phyloP scores from a whole-genome alignment of 23 tunicate genomes.

The Phallusia fumigata region DNA sequence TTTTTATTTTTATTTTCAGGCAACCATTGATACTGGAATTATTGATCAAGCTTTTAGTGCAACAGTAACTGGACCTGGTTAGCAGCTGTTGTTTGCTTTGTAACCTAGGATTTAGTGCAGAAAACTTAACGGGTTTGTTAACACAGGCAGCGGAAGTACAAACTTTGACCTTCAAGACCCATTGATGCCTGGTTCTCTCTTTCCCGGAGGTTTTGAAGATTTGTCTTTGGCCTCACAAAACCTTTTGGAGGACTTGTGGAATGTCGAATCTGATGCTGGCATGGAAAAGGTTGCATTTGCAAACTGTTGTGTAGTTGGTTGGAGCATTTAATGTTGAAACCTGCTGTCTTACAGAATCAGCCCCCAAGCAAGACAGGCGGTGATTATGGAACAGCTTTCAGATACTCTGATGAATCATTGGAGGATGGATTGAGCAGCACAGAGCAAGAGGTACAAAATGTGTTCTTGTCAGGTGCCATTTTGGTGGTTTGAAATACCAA shows the following conservation, averaged over 20 bases:
- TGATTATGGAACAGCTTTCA: conserved; percentile 10
- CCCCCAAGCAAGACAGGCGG: background rate
- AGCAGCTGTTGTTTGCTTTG: background rate
- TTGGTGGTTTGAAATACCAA: no score
- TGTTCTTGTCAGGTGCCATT: no score
- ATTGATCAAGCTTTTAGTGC: background rate
- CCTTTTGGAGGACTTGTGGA: conserved; percentile 16
- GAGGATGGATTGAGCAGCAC: conserved; percentile 9
- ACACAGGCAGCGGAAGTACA: conserved; percentile 40
- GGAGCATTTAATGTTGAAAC: no score
- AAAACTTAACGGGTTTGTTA: background rate
- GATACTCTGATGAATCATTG: background rate
- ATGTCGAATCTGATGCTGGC: conserved; percentile 52
- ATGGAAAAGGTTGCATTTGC: conserved; percentile 1
- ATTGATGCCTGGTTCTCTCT: conserved; percentile 2
- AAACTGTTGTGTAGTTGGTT: no score
- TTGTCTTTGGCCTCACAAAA: conserved; percentile 10
- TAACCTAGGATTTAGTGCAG: background rate
- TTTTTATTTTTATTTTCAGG: background rate
- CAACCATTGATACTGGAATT: background rate
- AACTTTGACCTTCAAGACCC: conserved; percentile 16
- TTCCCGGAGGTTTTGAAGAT: background rate
- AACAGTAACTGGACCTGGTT: background rate
- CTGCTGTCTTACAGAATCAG: background rate
- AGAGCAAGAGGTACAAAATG: background rate